phyloP scores from a whole-genome alignment of 2,888 invertebrate genomes.

The Macrophya alboannulata region DNA sequence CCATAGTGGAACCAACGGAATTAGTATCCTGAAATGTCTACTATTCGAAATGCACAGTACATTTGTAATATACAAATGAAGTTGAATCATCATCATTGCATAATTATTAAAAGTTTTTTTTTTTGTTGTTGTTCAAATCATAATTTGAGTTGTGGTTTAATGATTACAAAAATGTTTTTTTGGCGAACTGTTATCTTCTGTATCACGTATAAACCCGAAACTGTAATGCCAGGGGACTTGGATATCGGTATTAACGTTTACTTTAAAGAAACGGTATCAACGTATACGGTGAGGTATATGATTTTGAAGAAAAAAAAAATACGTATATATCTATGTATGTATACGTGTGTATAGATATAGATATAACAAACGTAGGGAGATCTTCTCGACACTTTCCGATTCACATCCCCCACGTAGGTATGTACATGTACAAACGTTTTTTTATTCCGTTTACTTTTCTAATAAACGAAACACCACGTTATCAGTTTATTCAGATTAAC shows the following conservation, averaged over 20 bases:
- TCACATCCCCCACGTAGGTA: background rate
- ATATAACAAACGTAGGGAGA: conserved; percentile 20
- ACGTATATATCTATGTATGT: background rate
- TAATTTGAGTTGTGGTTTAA: conserved; percentile 12
- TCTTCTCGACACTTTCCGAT: conserved; percentile 36
- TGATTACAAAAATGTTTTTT: background rate
- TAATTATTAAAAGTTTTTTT: conserved; percentile 59
- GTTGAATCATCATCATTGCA: conserved; percentile 76
- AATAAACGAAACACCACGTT: background rate
- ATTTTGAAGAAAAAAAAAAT: background rate
- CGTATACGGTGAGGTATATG: background rate
- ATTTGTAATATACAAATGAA: conserved; percentile 71
- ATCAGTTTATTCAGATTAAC: background rate
- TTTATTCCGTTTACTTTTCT: background rate
- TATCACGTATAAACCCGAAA: background rate
- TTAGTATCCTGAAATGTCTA: conserved; percentile 71
- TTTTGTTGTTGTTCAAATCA: conserved; percentile 67
- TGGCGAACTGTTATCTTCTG: background rate
- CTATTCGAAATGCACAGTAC: conserved; percentile 68
- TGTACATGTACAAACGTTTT: background rate
- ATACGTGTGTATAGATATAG: conserved; percentile 19
- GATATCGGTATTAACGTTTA: background rate
- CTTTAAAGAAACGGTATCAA: background rate
- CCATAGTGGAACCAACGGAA: conserved; percentile 75
- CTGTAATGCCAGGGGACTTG: background rate